Conservation (phyloP, 2,113 vertebrate species). For the Pygoscelis antarcticus region DNA sequence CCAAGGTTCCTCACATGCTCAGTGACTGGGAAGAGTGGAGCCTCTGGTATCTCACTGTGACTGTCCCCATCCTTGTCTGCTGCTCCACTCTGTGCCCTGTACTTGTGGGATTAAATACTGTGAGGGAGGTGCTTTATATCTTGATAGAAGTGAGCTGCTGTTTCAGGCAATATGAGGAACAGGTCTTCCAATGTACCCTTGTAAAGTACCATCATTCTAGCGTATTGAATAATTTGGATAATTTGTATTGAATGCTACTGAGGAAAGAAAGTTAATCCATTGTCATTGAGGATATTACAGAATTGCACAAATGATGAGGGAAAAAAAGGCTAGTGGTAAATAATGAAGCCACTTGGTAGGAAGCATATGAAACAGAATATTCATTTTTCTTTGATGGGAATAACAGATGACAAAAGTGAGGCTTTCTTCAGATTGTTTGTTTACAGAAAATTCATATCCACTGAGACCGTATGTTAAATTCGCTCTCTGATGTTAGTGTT, state of each 20-base stretch:
- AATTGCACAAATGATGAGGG: background rate
- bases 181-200: background rate
- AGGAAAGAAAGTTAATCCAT: background rate
- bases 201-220: background rate
- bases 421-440: constrained; percentile 77
- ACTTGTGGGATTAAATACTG: background rate
- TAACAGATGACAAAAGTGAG: constrained; percentile 76
- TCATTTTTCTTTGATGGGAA: constrained; percentile 80
- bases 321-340: constrained; percentile 59
- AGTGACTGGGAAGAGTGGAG: background rate
- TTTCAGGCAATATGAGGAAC: background rate
- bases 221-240: constrained; percentile 28
- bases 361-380: constrained; percentile 80
- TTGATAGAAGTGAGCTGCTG: background rate
- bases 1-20: background rate
- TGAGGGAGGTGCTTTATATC: background rate
- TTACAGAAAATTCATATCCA: constrained; percentile 76
- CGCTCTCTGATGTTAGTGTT: constrained; percentile 79
- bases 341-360: constrained; percentile 73
- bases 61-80: background rate
- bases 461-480: constrained; percentile 78
- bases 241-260: constrained; percentile 36
- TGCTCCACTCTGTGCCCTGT: background rate
- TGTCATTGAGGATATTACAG: background rate
- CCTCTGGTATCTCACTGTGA: background rate